Percentiles rank a stretch among this genome's conserved stretches.
Conservation (phyloP, 1,140 invertebrate genomes). For the Bombus balteatus region DNA sequence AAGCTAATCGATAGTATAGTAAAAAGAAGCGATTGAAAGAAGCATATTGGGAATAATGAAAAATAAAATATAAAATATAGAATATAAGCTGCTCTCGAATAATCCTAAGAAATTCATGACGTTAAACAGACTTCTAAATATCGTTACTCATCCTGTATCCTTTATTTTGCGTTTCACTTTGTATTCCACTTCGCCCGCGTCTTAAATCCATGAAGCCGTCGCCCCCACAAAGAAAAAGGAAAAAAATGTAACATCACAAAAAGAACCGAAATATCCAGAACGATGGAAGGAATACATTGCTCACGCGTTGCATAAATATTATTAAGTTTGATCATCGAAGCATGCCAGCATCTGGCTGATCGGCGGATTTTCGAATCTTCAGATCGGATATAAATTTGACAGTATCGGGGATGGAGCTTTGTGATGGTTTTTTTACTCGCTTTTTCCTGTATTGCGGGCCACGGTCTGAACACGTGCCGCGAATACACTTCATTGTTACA, state of each 20-base stretch:
- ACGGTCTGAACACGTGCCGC: conserved; percentile 44
- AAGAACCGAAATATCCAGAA: conserved; percentile 44
- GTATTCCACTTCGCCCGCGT: conserved; percentile 32
- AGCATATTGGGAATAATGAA: too few species aligned
- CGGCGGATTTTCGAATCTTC: conserved; percentile 52
- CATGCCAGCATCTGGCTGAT: conserved; percentile 62
- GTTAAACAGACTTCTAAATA: background rate
- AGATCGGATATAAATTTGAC: conserved; percentile 64
- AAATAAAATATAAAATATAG: too few species aligned
- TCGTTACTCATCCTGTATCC: background rate
- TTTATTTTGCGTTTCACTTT: background rate
- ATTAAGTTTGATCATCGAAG: conserved; percentile 67
- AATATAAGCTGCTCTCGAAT: too few species aligned
- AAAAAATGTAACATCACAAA: conserved; percentile 48
- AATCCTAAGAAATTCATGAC: too few species aligned
- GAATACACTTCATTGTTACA: conserved; percentile 44
- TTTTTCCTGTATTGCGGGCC: background rate
- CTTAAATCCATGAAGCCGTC: conserved; percentile 51
- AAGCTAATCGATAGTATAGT: too few species aligned
- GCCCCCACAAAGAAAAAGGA: conserved; percentile 28
- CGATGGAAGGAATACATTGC: conserved; percentile 27
- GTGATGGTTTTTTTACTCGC: conserved; percentile 14
- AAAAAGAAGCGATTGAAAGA: too few species aligned
- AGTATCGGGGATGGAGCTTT: conserved; percentile 54
- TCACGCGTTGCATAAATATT: conserved; percentile 67